phyloP scores from a whole-genome alignment of 2,113 vertebrate species.

The Telmatochromis sp. region DNA sequence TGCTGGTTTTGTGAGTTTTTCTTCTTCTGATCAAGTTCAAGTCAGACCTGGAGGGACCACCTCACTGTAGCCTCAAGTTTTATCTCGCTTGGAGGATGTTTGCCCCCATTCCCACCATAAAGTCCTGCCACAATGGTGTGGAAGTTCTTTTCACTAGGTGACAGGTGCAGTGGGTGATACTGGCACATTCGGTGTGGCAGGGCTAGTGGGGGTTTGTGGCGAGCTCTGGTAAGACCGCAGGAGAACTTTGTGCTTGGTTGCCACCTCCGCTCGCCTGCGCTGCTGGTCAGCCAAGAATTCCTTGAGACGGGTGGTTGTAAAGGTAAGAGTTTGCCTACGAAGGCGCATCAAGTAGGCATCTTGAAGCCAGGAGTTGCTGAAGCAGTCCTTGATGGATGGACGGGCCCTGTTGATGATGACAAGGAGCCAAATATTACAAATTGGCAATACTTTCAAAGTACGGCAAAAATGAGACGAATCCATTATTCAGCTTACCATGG shows the following conservation, averaged over 20 bases:
- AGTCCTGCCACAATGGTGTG: not conserved
- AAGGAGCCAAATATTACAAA: not conserved
- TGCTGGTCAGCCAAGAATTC: constrained; percentile 92
- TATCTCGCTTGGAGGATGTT: not conserved
- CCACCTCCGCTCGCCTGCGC: constrained; percentile 68
- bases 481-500: constrained; percentile 81
- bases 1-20: constrained; percentile 16
- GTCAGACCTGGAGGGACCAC: constrained; percentile 62
- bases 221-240: constrained; percentile 86
- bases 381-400: constrained; percentile 91
- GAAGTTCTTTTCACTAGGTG: constrained; percentile 65
- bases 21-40: not conserved
- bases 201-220: constrained; percentile 78
- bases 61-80: constrained; percentile 20
- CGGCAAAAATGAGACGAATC: not conserved
- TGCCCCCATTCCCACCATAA: not conserved
- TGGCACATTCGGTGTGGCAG: constrained; percentile 58
- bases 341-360: constrained; percentile 96
- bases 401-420: constrained; percentile 78
- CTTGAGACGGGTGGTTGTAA: constrained; percentile 93
- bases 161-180: constrained; percentile 53
- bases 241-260: constrained; percentile 96
- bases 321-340: constrained; percentile 93
- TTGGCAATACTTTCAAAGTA: not conserved
- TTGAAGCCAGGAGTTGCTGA: constrained; percentile 92